Evolutionary conservation across 2,113 vertebrate genomes (phyloP).

Genomic region (Synchiropus splendidus): DNA sequence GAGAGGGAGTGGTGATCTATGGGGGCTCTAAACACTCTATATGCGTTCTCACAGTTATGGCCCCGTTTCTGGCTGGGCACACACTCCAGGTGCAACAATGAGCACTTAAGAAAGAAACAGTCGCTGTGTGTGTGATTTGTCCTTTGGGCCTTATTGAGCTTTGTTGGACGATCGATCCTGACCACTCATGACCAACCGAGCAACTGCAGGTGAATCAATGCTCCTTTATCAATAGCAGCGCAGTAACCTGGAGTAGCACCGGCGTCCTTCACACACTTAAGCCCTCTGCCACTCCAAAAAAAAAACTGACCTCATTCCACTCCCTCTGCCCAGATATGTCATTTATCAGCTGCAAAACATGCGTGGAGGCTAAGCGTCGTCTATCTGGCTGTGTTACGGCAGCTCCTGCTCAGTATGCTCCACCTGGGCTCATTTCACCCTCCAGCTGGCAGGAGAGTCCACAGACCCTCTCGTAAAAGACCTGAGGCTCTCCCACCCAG

Average conservation of each 20-base stretch:
- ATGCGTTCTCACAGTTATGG: no score
- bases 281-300: constrained; percentile 4
- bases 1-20: constrained; percentile 21
- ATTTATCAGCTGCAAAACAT: constrained; percentile 62
- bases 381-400: constrained; percentile 46
- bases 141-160: constrained; percentile 4
- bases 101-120: no score
- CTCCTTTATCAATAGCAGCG: constrained; percentile 14
- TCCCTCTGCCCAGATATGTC: constrained; percentile 42
- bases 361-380: constrained; percentile 46
- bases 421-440: constrained; percentile 68
- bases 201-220: constrained; percentile 19
- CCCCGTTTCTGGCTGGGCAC: no score
- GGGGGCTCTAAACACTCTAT: constrained; percentile 17
- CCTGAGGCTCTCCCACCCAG: constrained; percentile 50
- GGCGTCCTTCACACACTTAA: constrained; percentile 21
- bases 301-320: constrained; percentile 35
- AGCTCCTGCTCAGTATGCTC: constrained; percentile 54
- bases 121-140: no score
- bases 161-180: constrained; percentile 29
- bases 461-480: constrained; percentile 40
- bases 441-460: constrained; percentile 60
- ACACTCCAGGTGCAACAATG: no score
- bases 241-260: constrained; percentile 16
- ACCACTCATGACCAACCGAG: constrained; percentile 24